Conservation (phyloP, 2,888 invertebrate genomes). For the Drosophila neonasuta region DNA sequence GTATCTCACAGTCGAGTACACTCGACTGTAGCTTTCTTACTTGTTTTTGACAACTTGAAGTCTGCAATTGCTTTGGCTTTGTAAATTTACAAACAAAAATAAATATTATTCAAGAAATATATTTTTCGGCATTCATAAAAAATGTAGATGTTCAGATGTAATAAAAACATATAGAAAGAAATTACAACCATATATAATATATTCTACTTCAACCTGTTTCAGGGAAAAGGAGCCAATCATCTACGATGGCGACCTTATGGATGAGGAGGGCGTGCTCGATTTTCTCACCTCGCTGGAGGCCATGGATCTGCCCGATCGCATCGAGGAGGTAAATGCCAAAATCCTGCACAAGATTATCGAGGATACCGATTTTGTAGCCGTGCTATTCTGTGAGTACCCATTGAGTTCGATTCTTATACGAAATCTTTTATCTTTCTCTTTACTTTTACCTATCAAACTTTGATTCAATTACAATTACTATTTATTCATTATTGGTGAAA, state of each 20-base stretch:
- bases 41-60: too few species aligned
- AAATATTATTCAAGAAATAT: too few species aligned
- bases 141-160: too few species aligned
- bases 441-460: conserved; percentile 17
- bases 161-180: background rate
- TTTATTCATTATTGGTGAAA: conserved; percentile 44
- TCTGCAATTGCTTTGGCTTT: too few species aligned
- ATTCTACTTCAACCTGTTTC: background rate
- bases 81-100: too few species aligned
- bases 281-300: conserved; percentile 96
- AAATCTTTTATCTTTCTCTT: conserved; percentile 22
- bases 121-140: too few species aligned
- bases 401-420: conserved; percentile 11
- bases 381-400: conserved; percentile 94
- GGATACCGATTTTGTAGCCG: conserved; percentile 95
- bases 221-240: conserved; percentile 97
- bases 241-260: conserved; percentile 98
- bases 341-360: conserved; percentile 94
- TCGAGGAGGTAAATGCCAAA: conserved; percentile 96
- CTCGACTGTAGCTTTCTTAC: too few species aligned
- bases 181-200: background rate
- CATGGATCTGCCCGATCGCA: conserved; percentile 96
- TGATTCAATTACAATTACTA: conserved; percentile 34
- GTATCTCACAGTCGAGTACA: too few species aligned
- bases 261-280: conserved; percentile 95